Percentiles rank a stretch among this genome's conserved stretches.
Conservation (phyloP, 2,888 invertebrate genomes). For the Mythimna albipuncta region DNA sequence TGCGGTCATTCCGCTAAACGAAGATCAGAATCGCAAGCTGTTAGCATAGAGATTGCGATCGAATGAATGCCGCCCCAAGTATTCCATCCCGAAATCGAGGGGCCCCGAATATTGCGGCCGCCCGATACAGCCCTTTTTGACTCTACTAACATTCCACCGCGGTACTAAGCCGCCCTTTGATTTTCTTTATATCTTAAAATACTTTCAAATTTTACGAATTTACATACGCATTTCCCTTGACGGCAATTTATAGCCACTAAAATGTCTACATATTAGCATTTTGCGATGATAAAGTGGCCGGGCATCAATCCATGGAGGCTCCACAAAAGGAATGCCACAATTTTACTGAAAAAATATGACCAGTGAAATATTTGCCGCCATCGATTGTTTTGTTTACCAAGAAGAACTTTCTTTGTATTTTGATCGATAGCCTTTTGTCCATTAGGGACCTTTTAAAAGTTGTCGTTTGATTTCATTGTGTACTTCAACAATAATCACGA, state of each 20-base stretch:
- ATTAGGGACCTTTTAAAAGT: slow-evolving; percentile 88
- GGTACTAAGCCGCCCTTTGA: slow-evolving; percentile 83
- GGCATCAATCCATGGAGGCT: slow-evolving; percentile 71
- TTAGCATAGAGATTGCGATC: slow-evolving; percentile 91
- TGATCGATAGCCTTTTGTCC: slow-evolving; percentile 89
- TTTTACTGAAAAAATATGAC: slow-evolving; percentile 76
- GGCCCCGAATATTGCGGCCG: slow-evolving; percentile 87
- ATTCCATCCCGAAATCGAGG: slow-evolving; percentile 88
- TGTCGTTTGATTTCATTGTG: slow-evolving; percentile 87
- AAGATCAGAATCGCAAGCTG: slow-evolving; percentile 91
- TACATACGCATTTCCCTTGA: slow-evolving; percentile 68
- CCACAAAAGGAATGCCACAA: slow-evolving; percentile 74
- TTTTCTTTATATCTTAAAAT: slow-evolving; percentile 81
- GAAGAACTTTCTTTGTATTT: slow-evolving; percentile 87
- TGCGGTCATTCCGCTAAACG: slow-evolving; percentile 91
- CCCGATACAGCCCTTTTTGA: slow-evolving; percentile 85
- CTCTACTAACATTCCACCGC: slow-evolving; percentile 83
- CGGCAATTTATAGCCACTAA: slow-evolving; percentile 68
- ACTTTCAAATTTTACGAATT: slow-evolving; percentile 75
- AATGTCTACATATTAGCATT: slow-evolving; percentile 64
- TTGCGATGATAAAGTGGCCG: slow-evolving; percentile 67
- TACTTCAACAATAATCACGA: slow-evolving; percentile 82
- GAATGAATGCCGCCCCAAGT: slow-evolving; percentile 88
- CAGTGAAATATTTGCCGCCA: slow-evolving; percentile 78
- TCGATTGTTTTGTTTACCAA: slow-evolving; percentile 86